phyloP scores from a whole-genome alignment of 1,140 invertebrate species.

The Venturia canescens region DNA sequence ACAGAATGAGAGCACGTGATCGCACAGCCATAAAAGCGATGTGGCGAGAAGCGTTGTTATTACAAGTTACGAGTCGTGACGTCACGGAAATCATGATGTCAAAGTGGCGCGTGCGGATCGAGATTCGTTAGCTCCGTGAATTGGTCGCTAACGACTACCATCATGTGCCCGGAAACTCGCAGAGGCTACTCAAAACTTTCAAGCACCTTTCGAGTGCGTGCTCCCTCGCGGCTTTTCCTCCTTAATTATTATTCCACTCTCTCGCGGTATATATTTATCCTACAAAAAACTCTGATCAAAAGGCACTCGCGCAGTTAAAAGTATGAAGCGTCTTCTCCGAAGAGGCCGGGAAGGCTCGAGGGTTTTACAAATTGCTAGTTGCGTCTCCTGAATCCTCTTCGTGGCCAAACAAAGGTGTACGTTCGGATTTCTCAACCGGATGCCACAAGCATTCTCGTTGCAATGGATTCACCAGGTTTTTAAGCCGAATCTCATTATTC shows the following conservation, averaged over 20 bases:
- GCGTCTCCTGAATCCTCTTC: not conserved
- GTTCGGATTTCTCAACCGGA: not conserved
- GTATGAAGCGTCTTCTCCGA: not conserved
- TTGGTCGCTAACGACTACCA: conserved; percentile 12
- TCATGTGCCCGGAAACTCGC: conserved; percentile 17
- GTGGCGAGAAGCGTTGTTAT: too few relatives aligned
- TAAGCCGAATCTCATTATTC: too few relatives aligned
- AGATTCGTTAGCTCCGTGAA: conserved; percentile 21
- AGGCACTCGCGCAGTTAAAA: not conserved
- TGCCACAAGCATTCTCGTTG: not conserved
- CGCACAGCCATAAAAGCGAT: too few relatives aligned
- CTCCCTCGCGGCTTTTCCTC: conserved; percentile 11
- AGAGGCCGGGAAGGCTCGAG: not conserved
- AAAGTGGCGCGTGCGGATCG: conserved; percentile 20
- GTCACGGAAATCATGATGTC: conserved; percentile 6
- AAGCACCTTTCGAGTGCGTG: not conserved
- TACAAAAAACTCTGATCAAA: conserved; percentile 3
- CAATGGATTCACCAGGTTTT: too few relatives aligned
- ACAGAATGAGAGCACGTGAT: too few relatives aligned
- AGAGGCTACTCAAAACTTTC: conserved; percentile 21
- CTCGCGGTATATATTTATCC: not conserved
- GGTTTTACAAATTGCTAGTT: conserved; percentile 6
- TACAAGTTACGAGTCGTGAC: not conserved
- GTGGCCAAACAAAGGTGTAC: not conserved
- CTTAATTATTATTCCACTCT: conserved; percentile 23